phyloP scores from a whole-genome alignment of 2,888 invertebrate genomes.

The Gastracanthus pulcherrimus region DNA sequence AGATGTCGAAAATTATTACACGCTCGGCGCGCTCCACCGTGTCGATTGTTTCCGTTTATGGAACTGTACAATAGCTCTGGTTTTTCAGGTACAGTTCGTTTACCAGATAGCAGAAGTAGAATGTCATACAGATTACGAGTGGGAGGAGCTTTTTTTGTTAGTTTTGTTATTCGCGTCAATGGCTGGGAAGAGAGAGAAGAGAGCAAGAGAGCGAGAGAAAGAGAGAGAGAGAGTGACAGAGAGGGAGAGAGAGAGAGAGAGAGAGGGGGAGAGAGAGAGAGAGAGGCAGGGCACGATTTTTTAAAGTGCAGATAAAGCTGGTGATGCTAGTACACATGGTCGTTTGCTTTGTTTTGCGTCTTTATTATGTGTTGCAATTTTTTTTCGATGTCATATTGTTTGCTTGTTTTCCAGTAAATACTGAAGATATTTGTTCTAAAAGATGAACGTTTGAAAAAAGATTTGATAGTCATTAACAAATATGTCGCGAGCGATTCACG shows the following conservation, averaged over 20 bases:
- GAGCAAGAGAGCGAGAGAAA: too few species aligned
- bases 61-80: neutral
- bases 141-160: neutral
- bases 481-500: too few species aligned
- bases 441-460: neutral
- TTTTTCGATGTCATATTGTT: neutral
- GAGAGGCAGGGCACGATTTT: too few species aligned
- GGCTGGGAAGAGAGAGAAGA: neutral
- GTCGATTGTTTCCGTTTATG: conserved; percentile 21
- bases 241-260: too few species aligned
- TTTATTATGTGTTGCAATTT: neutral
- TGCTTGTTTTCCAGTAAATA: neutral
- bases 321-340: neutral
- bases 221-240: too few species aligned
- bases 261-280: too few species aligned
- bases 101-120: neutral
- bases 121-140: neutral
- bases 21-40: neutral
- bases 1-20: conserved; percentile 27
- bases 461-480: too few species aligned
- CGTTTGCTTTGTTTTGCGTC: neutral
- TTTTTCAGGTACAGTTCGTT: neutral
- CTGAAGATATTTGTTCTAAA: neutral
- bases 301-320: neutral
- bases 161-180: conserved; percentile 1